phyloP scores from a whole-genome alignment of 1,140 invertebrate genomes.

The Xylocopa sonorina region DNA sequence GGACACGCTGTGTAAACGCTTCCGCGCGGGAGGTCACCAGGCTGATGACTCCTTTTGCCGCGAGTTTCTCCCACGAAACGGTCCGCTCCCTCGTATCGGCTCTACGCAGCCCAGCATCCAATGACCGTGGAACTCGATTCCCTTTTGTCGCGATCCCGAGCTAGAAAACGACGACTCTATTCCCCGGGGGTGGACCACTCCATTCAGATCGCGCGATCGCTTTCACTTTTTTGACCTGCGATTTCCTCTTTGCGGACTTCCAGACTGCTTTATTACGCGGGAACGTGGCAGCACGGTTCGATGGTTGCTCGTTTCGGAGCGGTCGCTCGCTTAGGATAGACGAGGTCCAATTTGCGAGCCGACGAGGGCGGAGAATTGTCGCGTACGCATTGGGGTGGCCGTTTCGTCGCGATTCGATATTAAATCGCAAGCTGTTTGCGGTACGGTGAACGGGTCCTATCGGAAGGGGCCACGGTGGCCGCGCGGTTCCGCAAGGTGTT shows the following conservation, averaged over 20 bases:
- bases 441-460: constrained; percentile 34
- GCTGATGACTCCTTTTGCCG: constrained; percentile 66
- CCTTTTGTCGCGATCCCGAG: constrained; percentile 43
- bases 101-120: not conserved
- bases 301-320: too few relatives aligned
- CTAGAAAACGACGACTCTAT: constrained; percentile 46
- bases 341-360: not conserved
- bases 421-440: constrained; percentile 43
- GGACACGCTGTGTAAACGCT: constrained; percentile 64
- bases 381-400: too few relatives aligned
- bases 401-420: constrained; percentile 12
- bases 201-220: constrained; percentile 3
- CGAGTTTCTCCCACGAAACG: constrained; percentile 48
- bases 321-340: too few relatives aligned
- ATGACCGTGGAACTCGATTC: constrained; percentile 46
- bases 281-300: not conserved
- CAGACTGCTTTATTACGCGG: too few relatives aligned
- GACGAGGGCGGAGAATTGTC: not conserved
- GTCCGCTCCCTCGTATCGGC: constrained; percentile 15
- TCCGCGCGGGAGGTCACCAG: constrained; percentile 50
- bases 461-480: constrained; percentile 17
- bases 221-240: not conserved
- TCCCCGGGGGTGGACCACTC: not conserved
- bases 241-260: not conserved
- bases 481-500: constrained; percentile 55